Conservation (phyloP, 2,888 invertebrate species). For the Drosophila diplacantha region DNA sequence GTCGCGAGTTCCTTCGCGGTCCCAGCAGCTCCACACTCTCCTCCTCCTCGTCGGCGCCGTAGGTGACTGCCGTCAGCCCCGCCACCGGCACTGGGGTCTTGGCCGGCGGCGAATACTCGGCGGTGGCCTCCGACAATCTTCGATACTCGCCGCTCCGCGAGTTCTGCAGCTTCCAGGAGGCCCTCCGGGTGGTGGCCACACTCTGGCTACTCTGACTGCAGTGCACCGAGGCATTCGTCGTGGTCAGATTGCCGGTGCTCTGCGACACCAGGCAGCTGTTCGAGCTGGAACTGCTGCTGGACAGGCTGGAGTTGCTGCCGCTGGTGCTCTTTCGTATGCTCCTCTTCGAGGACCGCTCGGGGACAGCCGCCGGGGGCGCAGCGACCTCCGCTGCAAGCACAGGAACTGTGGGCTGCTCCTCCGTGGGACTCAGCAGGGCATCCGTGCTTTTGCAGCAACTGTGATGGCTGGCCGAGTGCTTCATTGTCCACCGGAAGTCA, state of each 20-base stretch:
- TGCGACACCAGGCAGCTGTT: slow-evolving; percentile 56
- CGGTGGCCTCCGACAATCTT: slow-evolving; percentile 68
- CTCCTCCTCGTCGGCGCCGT: slow-evolving; percentile 58
- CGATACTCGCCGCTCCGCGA: slow-evolving; percentile 72
- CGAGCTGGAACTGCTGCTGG: slow-evolving; percentile 65
- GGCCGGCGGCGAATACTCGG: slow-evolving; percentile 58
- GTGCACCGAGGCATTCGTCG: slow-evolving; percentile 60
- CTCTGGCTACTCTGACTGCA: slow-evolving; percentile 58
- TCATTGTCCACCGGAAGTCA: slow-evolving; percentile 67
- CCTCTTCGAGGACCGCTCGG: slow-evolving; percentile 25
- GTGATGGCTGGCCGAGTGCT: slow-evolving; percentile 70
- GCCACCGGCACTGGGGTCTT: slow-evolving; percentile 46
- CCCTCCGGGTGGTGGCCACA: slow-evolving; percentile 61
- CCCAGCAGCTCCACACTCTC: slow-evolving; percentile 61
- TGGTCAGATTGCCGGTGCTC: slow-evolving; percentile 61
- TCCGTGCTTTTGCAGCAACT: slow-evolving; percentile 75
- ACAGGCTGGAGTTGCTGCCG: slow-evolving; percentile 67
- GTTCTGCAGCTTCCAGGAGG: slow-evolving; percentile 73
- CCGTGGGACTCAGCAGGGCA: slow-evolving; percentile 57
- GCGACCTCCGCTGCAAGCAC: slow-evolving; percentile 3
- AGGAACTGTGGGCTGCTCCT: slow-evolving; percentile 32
- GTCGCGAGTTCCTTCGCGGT: slow-evolving; percentile 46
- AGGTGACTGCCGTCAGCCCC: slow-evolving; percentile 25
- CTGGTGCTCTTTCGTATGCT: slow-evolving; percentile 49
- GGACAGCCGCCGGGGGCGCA: slow-evolving; percentile 7